Evolutionary conservation across 1,140 invertebrate species (phyloP).

Genomic region (Tetramorium alpestre): DNA sequence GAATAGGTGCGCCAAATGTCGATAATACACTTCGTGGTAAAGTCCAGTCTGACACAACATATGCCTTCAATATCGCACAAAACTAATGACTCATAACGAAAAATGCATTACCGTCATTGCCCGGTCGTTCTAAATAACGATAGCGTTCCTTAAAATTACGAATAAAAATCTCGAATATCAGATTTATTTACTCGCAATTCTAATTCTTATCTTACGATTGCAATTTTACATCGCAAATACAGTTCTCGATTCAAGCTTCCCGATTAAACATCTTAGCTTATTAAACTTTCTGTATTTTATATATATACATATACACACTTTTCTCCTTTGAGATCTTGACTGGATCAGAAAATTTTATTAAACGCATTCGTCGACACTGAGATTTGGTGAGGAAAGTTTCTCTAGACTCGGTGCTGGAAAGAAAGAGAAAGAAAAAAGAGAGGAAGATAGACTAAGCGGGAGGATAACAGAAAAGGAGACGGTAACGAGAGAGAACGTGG

Average conservation of each 20-base stretch:
- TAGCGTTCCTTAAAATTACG: constrained; percentile 2
- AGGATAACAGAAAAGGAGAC: not conserved
- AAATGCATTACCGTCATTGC: constrained; percentile 19
- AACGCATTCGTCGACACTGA: constrained; percentile 58
- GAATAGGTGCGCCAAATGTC: constrained; percentile 73
- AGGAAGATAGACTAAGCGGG: not conserved
- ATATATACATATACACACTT: not conserved
- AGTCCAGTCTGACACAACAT: constrained; percentile 45
- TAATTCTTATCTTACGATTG: not conserved
- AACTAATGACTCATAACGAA: constrained; percentile 47
- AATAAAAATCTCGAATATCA: not conserved
- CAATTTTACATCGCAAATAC: constrained; percentile 11
- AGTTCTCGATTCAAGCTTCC: not conserved
- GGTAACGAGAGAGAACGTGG: constrained; percentile 24
- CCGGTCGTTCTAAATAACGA: constrained; percentile 27
- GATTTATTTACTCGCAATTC: not conserved
- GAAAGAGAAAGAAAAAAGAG: constrained; percentile 26
- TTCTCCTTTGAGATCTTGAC: not conserved
- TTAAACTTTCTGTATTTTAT: constrained; percentile 7
- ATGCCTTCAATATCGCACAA: constrained; percentile 52
- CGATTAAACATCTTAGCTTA: constrained; percentile 13
- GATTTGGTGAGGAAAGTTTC: constrained; percentile 62
- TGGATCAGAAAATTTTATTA: constrained; percentile 65
- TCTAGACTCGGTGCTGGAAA: not conserved
- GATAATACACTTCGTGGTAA: constrained; percentile 68